Evolutionary conservation across 2,888 invertebrate genomes (phyloP), one percentile per base, ranked within the genome.

Genomic region (Zaprionus bogoriensis): DNA sequence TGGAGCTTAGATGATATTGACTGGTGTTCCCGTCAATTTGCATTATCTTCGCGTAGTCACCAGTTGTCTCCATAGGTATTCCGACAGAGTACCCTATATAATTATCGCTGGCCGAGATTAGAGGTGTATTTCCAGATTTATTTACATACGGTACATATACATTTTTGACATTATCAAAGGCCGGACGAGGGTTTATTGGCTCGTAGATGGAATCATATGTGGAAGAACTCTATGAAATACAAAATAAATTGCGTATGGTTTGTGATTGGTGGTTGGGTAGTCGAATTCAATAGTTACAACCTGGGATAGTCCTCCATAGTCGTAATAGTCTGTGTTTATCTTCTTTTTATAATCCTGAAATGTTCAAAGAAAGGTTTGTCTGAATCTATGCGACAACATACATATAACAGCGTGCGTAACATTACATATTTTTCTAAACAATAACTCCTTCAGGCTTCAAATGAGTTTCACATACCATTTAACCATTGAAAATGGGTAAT

Each of bases 161-260:
- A 2, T 94, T 94, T 87, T 94, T 36, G 6, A 17, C 94, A 89
- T 94, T 91, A 75, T 95, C 94, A 78, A 94, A 95, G 7, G 95
- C 93, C 50, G 95, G 94, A 28, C 95, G 93, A n/a, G 96, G 95
- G 91, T 96, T 96, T 71, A 97, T 97, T n/a, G 97, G 97, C 86
- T 97, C 97, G 90, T 97, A 97, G 74, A 97, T 94, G 20, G 97
- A 96, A 90, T 97, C 97, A 91, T 97, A 97, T 0, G 95, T 95
- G 2, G 94, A 94, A 1, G 94, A 94, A 28, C 93, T 93, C 91
- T 94, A 92, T 9, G 41, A 36, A 38, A 6, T 14, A n/a, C 10
- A 51, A 23, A 47, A 30, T 17, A 36, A 22, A 20, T 30, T 6
- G 19, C 19, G n/a, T 23, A n/a, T 3, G 0, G 9, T 27, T 3